phyloP scores from a whole-genome alignment of 2,888 invertebrate genomes.

The Alsophila aescularia region DNA sequence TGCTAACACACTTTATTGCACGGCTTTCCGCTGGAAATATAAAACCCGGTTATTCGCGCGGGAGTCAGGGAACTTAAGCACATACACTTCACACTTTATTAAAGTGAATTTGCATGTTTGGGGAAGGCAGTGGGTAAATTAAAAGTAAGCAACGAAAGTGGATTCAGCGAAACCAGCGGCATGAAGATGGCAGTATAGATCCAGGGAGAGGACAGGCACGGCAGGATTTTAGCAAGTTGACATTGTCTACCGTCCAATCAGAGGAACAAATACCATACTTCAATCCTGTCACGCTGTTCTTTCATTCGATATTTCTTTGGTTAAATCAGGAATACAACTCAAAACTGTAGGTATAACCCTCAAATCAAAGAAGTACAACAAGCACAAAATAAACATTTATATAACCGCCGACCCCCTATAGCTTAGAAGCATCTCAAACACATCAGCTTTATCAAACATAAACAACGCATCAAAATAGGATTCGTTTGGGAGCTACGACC shows the following conservation, averaged over 20 bases:
- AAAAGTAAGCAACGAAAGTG: constrained; percentile 15
- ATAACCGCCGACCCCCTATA: too few relatives aligned
- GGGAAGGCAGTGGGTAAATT: constrained; percentile 18
- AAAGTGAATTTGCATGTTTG: constrained; percentile 27
- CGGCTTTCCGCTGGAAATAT: constrained; percentile 56
- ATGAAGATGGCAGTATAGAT: constrained; percentile 4
- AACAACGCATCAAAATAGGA: too few relatives aligned
- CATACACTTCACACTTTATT: constrained; percentile 34
- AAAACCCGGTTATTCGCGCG: constrained; percentile 51
- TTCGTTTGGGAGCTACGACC: too few relatives aligned
- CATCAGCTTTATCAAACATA: too few relatives aligned
- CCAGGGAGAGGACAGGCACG: not conserved
- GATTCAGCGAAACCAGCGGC: not conserved
- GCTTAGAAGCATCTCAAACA: too few relatives aligned
- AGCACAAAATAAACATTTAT: too few relatives aligned
- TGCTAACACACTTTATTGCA: constrained; percentile 62
- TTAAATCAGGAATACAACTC: not conserved
- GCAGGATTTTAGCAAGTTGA: constrained; percentile 34
- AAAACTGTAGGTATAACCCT: too few relatives aligned
- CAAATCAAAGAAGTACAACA: too few relatives aligned
- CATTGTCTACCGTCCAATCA: constrained; percentile 38
- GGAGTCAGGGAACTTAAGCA: constrained; percentile 23
- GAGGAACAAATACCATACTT: constrained; percentile 31
- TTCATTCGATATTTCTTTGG: constrained; percentile 12
- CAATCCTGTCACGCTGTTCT: constrained; percentile 23